Evolutionary conservation across 2,113 vertebrate genomes (phyloP).

Genomic region (Labrus mixtus): DNA sequence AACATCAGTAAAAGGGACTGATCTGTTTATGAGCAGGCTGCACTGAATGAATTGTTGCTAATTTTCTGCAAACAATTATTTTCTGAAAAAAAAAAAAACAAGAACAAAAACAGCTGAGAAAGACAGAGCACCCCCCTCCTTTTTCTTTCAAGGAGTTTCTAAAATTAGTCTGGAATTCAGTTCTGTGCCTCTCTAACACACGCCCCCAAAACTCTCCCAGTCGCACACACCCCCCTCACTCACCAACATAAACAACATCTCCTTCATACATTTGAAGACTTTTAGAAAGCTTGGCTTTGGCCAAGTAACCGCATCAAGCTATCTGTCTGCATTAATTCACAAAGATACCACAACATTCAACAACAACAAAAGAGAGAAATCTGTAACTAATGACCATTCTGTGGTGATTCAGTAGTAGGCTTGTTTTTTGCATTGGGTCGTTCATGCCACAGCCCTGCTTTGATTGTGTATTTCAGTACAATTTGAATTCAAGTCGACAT

Average conservation of each 20-base stretch:
- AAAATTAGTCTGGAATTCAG: slow-evolving; percentile 83
- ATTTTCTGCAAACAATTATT: slow-evolving; percentile 25
- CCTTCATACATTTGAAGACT: slow-evolving; percentile 47
- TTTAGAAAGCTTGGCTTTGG: slow-evolving; percentile 22
- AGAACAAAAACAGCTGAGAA: slow-evolving; percentile 67
- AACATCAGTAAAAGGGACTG: not conserved
- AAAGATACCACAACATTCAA: slow-evolving; percentile 13
- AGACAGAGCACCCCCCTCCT: slow-evolving; percentile 59
- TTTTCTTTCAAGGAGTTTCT: slow-evolving; percentile 81
- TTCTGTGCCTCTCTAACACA: slow-evolving; percentile 71
- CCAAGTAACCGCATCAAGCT: slow-evolving; percentile 9
- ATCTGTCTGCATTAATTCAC: slow-evolving; percentile 25
- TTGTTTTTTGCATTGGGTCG: slow-evolving; percentile 40
- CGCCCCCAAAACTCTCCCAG: slow-evolving; percentile 61
- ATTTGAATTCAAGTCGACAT: slow-evolving; percentile 4
- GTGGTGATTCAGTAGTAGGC: not conserved
- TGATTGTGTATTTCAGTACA: slow-evolving; percentile 13
- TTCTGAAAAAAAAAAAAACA: slow-evolving; percentile 22
- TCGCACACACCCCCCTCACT: slow-evolving; percentile 56
- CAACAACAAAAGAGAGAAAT: not conserved
- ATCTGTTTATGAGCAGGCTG: not conserved
- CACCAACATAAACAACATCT: slow-evolving; percentile 76
- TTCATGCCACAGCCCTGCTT: slow-evolving; percentile 1
- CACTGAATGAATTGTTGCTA: not conserved
- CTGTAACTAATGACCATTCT: not conserved